Evolutionary conservation across 2,797 vertebrate genomes (phyloP).

Genomic region (Coranthus polyacanthus): DNA sequence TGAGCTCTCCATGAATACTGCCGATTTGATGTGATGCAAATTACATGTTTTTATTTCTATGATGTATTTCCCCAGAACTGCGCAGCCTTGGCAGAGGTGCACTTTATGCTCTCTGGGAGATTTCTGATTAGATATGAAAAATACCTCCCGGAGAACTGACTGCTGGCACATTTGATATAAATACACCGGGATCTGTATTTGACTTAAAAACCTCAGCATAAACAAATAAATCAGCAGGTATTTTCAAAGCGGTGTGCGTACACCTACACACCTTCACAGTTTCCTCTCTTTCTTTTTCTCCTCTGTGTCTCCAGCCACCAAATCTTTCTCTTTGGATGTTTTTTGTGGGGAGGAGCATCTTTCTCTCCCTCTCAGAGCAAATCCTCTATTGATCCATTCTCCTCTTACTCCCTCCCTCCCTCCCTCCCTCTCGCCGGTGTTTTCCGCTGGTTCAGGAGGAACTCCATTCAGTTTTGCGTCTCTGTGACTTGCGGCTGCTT

Average conservation of each 20-base stretch:
- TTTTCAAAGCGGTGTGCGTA: background rate
- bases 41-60: too few relatives aligned
- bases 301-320: background rate
- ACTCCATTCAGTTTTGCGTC: constrained; percentile 8
- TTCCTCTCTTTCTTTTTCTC: background rate
- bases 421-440: background rate
- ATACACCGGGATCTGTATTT: too few relatives aligned
- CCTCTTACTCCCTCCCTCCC: background rate
- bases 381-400: constrained; percentile 1
- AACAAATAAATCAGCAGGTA: constrained; percentile 4
- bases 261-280: background rate
- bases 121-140: too few relatives aligned
- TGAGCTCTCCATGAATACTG: too few relatives aligned
- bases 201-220: background rate
- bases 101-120: too few relatives aligned
- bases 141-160: too few relatives aligned
- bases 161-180: too few relatives aligned
- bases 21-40: too few relatives aligned
- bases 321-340: constrained; percentile 12
- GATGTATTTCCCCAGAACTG: too few relatives aligned
- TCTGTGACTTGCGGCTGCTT: constrained; percentile 12
- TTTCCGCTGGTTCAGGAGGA: constrained; percentile 22
- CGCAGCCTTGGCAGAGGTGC: too few relatives aligned
- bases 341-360: constrained; percentile 23
- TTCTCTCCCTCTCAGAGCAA: constrained; percentile 3